phyloP scores from a whole-genome alignment of 2,888 invertebrate species.

The Trissolcus japonicus region DNA sequence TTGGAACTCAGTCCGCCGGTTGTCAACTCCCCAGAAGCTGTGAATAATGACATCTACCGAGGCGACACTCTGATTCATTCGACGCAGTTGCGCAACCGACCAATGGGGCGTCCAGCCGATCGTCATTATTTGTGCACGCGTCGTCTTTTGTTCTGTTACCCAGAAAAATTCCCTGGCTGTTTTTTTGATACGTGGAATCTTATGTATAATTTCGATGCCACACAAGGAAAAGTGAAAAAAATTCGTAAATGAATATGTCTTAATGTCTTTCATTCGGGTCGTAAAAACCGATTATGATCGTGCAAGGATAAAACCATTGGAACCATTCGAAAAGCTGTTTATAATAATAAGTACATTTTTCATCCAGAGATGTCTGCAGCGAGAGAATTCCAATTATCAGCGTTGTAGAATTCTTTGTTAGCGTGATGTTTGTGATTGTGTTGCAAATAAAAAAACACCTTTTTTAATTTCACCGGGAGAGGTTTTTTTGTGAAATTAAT shows the following conservation, averaged over 20 bases:
- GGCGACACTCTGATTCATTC: conserved; percentile 44
- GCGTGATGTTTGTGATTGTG: conserved; percentile 26
- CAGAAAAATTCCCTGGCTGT: conserved; percentile 25
- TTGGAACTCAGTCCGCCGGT: conserved; percentile 32
- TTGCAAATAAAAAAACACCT: conserved; percentile 9
- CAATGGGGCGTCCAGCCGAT: conserved; percentile 32
- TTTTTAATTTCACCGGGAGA: neutral
- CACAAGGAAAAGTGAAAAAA: conserved; percentile 6
- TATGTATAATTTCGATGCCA: conserved; percentile 13
- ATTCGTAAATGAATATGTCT: conserved; percentile 7
- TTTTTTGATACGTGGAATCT: conserved; percentile 32
- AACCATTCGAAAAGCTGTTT: conserved; percentile 5
- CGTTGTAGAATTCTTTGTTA: conserved; percentile 15
- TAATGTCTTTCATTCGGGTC: conserved; percentile 4
- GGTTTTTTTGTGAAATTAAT: conserved; percentile 14
- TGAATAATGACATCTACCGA: conserved; percentile 47
- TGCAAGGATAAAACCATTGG: neutral
- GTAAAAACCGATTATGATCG: conserved; percentile 34
- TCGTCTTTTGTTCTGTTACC: conserved; percentile 36
- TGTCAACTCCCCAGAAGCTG: conserved; percentile 46
- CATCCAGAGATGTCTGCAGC: conserved; percentile 1
- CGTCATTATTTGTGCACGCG: conserved; percentile 50
- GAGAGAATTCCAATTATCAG: conserved; percentile 20
- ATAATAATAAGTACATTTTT: conserved; percentile 17
- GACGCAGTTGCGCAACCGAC: conserved; percentile 41